Evolutionary conservation across 2,797 vertebrate species (phyloP).

Genomic region (Hypotaenidia philippensis): DNA sequence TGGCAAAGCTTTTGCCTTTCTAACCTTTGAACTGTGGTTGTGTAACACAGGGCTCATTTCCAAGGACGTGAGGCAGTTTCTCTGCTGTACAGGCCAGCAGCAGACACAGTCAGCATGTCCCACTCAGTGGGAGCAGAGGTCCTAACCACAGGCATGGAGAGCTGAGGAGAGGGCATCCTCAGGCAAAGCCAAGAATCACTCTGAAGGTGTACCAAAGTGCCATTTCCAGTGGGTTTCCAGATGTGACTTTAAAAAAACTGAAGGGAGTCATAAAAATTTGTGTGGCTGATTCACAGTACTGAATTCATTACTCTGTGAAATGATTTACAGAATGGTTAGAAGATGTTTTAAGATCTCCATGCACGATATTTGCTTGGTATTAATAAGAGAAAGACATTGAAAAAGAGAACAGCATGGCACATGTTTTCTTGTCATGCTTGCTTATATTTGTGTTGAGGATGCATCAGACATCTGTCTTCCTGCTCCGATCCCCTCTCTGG

Average conservation of each 20-base stretch:
- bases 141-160: neutral
- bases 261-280: neutral
- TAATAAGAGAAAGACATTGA: neutral
- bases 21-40: constrained; percentile 41
- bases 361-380: neutral
- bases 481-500: neutral
- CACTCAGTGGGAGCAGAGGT: neutral
- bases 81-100: neutral
- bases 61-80: neutral
- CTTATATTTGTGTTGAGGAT: neutral
- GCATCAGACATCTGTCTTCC: neutral
- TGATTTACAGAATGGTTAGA: neutral
- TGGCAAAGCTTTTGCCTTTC: constrained; percentile 37
- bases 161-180: neutral
- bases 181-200: neutral
- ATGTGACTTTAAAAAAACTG: neutral
- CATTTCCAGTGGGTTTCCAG: neutral
- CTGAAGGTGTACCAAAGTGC: neutral
- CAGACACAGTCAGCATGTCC: neutral
- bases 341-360: neutral
- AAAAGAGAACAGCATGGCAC: neutral
- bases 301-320: neutral
- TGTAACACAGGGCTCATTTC: constrained; percentile 11
- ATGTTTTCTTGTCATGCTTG: neutral
- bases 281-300: neutral